phyloP scores from a whole-genome alignment of 1,140 invertebrate species.

The Ceratina japonica region DNA sequence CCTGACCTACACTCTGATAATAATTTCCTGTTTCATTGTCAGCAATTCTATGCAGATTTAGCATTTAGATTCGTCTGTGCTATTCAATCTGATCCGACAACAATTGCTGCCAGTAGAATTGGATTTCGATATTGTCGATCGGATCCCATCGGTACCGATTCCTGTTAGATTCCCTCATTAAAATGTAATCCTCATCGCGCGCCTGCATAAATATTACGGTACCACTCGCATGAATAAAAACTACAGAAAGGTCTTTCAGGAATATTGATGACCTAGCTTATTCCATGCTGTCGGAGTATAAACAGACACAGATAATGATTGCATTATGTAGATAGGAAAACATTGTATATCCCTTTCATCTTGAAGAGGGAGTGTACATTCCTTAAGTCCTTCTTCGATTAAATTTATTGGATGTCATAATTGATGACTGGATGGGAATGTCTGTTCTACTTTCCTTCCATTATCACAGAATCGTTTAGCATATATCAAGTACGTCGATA shows the following conservation, averaged over 20 bases:
- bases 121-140: not conserved
- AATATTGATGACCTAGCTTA: not conserved
- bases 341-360: not conserved
- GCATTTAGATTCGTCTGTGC: not conserved
- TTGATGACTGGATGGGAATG: too few relatives aligned
- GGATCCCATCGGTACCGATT: not conserved
- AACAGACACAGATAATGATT: not conserved
- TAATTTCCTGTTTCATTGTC: slow-evolving; percentile 11
- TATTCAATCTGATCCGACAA: not conserved
- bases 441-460: too few relatives aligned
- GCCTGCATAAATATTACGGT: slow-evolving; percentile 25
- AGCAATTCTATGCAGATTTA: too few relatives aligned
- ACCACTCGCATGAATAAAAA: slow-evolving; percentile 18
- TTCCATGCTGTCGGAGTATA: too few relatives aligned
- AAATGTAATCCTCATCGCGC: slow-evolving; percentile 2
- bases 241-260: not conserved
- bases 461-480: not conserved
- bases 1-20: not conserved
- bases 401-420: too few relatives aligned
- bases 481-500: not conserved
- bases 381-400: too few relatives aligned
- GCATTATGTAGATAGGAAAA: not conserved
- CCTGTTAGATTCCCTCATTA: slow-evolving; percentile 10
- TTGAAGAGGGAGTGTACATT: not conserved
- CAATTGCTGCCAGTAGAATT: not conserved